A percentile compares a stretch with the other conserved stretches of the same genome.
phyloP scores from a whole-genome alignment of 2,113 vertebrate species.

The Psephotus haematonotus region DNA sequence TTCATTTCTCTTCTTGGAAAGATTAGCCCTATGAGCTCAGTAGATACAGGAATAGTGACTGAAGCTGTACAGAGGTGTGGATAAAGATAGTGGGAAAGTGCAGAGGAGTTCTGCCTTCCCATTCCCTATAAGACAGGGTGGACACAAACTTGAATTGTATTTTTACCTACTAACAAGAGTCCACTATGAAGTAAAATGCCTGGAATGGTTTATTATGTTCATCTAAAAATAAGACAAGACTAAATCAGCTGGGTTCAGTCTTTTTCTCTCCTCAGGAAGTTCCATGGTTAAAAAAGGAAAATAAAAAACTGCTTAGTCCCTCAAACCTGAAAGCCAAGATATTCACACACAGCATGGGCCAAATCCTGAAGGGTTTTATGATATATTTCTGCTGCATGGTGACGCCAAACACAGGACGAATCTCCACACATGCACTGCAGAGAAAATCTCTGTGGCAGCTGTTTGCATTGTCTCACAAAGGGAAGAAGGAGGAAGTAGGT shows the following conservation, averaged over 20 bases:
- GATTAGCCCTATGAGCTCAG: neutral
- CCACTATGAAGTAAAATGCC: neutral
- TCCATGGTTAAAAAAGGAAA: neutral
- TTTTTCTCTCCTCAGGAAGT: neutral
- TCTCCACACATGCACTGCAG: constrained; percentile 17
- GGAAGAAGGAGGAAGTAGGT: neutral
- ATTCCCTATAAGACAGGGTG: neutral
- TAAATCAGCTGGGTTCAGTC: neutral
- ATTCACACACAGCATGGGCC: constrained; percentile 1
- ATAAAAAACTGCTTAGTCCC: neutral
- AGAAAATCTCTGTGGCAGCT: constrained; percentile 50
- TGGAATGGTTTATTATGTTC: neutral
- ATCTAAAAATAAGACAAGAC: neutral
- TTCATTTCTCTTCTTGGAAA: neutral
- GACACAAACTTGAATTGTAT: neutral
- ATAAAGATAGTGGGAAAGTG: neutral
- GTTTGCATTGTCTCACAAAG: neutral
- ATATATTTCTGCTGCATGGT: neutral
- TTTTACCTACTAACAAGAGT: neutral
- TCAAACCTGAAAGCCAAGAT: constrained; percentile 21
- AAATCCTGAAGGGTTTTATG: constrained; percentile 17
- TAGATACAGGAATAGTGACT: neutral
- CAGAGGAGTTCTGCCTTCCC: neutral
- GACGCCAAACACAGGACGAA: constrained; percentile 10
- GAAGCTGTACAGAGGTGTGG: neutral